These are phyloP conservation scores for Onthophagus taurus DNA, from an alignment of 1,140 invertebrate genomes.

Conservation along the genomic window DNA sequence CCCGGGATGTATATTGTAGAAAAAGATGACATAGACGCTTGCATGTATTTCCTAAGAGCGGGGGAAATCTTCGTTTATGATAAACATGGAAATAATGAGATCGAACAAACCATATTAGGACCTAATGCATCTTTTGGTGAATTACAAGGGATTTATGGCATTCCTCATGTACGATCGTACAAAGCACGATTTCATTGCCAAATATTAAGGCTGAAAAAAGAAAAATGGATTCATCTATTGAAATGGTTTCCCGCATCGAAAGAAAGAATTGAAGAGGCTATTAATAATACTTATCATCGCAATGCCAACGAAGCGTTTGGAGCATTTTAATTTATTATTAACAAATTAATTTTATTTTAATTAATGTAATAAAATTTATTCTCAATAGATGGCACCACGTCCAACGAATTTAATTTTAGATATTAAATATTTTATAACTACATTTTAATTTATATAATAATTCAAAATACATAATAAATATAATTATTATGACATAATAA, in stretches of 20 bases:
- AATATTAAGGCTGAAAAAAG: constrained; percentile 12
- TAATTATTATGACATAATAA: too few relatives aligned
- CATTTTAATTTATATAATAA: too few relatives aligned
- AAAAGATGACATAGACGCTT: constrained; percentile 38
- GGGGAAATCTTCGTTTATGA: constrained; percentile 33
- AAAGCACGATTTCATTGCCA: constrained; percentile 7
- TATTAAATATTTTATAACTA: too few relatives aligned
- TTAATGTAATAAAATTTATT: too few relatives aligned
- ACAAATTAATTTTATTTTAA: too few relatives aligned
- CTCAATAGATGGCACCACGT: too few relatives aligned
- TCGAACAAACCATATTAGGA: constrained; percentile 1
- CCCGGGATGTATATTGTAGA: constrained; percentile 39
- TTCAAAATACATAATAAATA: too few relatives aligned
- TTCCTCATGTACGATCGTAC: constrained; percentile 14
- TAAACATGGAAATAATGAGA: constrained; percentile 7
- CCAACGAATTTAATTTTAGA: too few relatives aligned
- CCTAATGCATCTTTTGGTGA: constrained; percentile 15
- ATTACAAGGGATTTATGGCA: constrained; percentile 7
- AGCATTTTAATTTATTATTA: constrained; percentile 1
- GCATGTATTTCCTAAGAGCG: constrained; percentile 41
- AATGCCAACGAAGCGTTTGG: neutral
- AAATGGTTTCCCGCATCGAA: constrained; percentile 17
- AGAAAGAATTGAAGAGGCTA: constrained; percentile 3
- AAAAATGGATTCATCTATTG: constrained; percentile 15
- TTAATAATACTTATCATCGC: neutral